Conservation (phyloP, 2,797 vertebrate genomes). For the Geotrypetes seraphini region DNA sequence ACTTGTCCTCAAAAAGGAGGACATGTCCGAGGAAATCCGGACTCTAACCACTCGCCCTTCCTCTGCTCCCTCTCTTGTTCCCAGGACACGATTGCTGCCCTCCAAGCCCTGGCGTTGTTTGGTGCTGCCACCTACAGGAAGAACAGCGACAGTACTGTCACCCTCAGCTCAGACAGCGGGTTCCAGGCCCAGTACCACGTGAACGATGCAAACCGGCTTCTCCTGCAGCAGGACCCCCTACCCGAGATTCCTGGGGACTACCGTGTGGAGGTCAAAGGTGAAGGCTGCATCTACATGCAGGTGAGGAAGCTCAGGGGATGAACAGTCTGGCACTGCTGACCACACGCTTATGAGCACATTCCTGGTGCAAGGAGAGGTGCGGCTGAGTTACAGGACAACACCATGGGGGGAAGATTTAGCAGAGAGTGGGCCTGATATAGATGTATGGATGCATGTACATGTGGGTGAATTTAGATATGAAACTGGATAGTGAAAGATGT, state of each 20-base stretch:
- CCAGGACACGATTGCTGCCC: slow-evolving; percentile 78
- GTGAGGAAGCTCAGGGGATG: slow-evolving; percentile 37
- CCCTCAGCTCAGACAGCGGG: slow-evolving; percentile 43
- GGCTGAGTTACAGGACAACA: too few species aligned
- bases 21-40: too few species aligned
- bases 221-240: slow-evolving; percentile 62
- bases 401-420: too few species aligned
- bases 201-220: slow-evolving; percentile 59
- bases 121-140: slow-evolving; percentile 52
- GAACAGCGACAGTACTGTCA: slow-evolving; percentile 45
- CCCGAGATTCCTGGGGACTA: slow-evolving; percentile 47
- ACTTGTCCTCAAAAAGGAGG: too few species aligned
- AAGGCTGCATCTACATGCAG: slow-evolving; percentile 65
- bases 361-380: not conserved
- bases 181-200: slow-evolving; percentile 46
- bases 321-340: too few species aligned
- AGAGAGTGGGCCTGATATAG: too few species aligned
- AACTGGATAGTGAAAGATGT: too few species aligned
- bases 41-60: too few species aligned
- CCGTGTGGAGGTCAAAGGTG: slow-evolving; percentile 46
- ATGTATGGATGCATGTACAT: too few species aligned
- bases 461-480: too few species aligned
- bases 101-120: slow-evolving; percentile 74
- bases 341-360: too few species aligned
- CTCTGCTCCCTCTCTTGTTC: not conserved